Conservation (phyloP, 2,113 vertebrate genomes). For the Hippoglossus stenolepis region DNA sequence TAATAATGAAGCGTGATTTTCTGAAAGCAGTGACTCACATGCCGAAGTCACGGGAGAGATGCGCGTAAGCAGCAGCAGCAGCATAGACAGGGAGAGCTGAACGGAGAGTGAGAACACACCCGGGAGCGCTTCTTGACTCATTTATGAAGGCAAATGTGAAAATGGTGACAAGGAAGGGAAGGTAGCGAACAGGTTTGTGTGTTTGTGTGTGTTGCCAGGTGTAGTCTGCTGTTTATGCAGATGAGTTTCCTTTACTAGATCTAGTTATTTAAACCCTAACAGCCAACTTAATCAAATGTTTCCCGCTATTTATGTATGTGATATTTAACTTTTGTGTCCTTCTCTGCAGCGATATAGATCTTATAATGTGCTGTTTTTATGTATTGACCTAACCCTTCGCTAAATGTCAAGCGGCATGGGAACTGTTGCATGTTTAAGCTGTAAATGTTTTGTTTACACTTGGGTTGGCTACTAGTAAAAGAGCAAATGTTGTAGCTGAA, state of each 20-base stretch:
- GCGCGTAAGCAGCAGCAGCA: slow-evolving; percentile 4
- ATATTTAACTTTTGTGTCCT: slow-evolving; percentile 17
- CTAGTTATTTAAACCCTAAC: slow-evolving; percentile 1
- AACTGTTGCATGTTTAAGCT: slow-evolving; percentile 66
- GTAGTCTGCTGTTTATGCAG: background rate
- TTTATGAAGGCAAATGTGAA: slow-evolving; percentile 62
- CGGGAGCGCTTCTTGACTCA: slow-evolving; percentile 47
- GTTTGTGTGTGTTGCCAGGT: background rate
- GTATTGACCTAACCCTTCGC: slow-evolving; percentile 50
- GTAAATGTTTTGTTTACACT: slow-evolving; percentile 71
- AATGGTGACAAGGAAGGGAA: slow-evolving; percentile 24
- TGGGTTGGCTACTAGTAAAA: slow-evolving; percentile 34
- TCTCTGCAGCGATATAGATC: slow-evolving; percentile 13
- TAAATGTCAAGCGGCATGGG: slow-evolving; percentile 73
- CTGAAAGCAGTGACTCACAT: slow-evolving; percentile 35
- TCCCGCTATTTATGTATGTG: background rate
- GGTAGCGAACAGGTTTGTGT: slow-evolving; percentile 9
- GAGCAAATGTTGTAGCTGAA: slow-evolving; percentile 73
- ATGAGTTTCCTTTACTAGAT: background rate
- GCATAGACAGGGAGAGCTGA: slow-evolving; percentile 12
- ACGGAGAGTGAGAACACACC: slow-evolving; percentile 27
- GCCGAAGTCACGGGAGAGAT: slow-evolving; percentile 52
- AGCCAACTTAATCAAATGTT: background rate
- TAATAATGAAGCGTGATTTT: slow-evolving; percentile 30
- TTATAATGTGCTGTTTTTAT: slow-evolving; percentile 48